Conservation (phyloP, 2,113 vertebrate genomes). For the Sebastes schlegelii region DNA sequence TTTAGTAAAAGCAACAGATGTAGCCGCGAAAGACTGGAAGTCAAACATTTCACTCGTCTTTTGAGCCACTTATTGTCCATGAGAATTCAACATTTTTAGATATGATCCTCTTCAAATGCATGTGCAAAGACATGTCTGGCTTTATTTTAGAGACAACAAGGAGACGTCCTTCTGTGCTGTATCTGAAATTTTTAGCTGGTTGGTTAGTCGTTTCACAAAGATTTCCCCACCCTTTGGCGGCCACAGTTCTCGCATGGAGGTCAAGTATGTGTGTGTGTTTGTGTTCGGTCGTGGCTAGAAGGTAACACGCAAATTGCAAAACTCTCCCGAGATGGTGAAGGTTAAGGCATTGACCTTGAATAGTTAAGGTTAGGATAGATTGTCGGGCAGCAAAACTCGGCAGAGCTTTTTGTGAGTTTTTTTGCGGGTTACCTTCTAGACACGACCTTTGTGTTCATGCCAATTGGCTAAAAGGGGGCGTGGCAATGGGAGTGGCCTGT, state of each 20-base stretch:
- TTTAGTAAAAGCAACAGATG: conserved; percentile 18
- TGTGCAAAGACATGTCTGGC: neutral
- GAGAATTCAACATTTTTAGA: neutral
- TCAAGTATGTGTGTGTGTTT: neutral
- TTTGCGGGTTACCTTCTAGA: no score
- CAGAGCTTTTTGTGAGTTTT: no score
- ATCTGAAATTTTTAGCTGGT: neutral
- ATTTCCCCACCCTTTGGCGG: neutral
- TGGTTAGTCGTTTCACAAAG: neutral
- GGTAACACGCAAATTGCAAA: no score
- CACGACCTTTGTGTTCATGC: no score
- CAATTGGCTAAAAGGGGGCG: no score
- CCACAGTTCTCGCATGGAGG: neutral
- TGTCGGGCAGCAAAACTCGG: no score
- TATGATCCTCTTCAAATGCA: neutral
- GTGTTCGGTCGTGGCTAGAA: no score
- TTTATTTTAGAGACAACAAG: neutral
- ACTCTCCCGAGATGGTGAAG: no score
- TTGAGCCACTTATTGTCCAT: neutral
- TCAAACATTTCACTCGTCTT: neutral
- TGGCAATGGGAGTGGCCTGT: no score
- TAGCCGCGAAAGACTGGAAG: neutral
- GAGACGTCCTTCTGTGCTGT: neutral
- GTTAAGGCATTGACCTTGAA: no score
- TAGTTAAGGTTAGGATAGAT: no score